phyloP scores from a whole-genome alignment of 1,140 invertebrate genomes.

The Rhopalosiphum maidis region DNA sequence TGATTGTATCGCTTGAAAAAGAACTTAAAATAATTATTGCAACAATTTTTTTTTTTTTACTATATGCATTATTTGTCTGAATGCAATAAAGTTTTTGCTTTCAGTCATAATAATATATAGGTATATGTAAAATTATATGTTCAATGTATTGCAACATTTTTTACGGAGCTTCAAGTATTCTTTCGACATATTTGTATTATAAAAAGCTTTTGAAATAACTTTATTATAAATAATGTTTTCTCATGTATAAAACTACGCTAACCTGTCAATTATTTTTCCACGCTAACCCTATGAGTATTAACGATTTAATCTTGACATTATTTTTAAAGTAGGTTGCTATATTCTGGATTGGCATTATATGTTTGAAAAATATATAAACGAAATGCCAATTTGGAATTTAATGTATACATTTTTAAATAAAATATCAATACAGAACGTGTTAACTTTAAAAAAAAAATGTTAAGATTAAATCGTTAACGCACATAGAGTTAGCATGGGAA shows the following conservation, averaged over 20 bases:
- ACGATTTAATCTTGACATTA: constrained; percentile 18
- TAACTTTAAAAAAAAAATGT: neutral
- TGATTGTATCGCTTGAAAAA: neutral
- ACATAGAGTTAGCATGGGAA: neutral
- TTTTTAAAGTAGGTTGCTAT: neutral
- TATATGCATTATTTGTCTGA: neutral
- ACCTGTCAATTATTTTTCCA: constrained; percentile 31
- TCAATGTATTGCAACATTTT: neutral
- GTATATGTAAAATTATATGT: neutral
- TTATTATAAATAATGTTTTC: neutral
- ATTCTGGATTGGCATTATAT: constrained; percentile 5
- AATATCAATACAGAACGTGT: neutral
- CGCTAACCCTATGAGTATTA: neutral
- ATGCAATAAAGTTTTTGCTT: neutral
- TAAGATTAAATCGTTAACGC: neutral
- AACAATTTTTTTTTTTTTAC: neutral
- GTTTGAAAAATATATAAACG: neutral
- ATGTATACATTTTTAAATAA: neutral
- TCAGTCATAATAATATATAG: neutral
- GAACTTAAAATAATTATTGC: neutral
- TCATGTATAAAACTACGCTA: neutral
- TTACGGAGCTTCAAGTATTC: neutral
- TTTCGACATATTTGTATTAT: neutral
- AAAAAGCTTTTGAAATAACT: neutral
- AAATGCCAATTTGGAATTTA: constrained; percentile 12